A percentile compares a stretch with the other conserved stretches of the same genome.
phyloP scores from a whole-genome alignment of 2,888 invertebrate genomes.

The Phlogophora meticulosa region DNA sequence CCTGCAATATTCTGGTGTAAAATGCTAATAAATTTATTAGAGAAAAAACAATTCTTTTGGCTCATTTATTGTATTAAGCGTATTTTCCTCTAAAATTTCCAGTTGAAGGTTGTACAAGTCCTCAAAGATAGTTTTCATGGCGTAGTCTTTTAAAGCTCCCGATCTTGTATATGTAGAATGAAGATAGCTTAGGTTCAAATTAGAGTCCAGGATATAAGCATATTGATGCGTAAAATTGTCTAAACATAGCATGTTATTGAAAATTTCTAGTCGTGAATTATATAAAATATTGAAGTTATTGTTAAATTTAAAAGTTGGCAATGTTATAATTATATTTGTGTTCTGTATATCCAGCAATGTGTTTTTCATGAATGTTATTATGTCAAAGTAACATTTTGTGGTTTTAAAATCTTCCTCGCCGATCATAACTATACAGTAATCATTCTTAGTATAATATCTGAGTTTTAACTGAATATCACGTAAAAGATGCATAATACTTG shows the following conservation, averaged over 20 bases:
- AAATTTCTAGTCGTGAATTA: not conserved
- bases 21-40: conserved; percentile 2
- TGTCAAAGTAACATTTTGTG: not conserved
- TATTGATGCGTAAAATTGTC: not conserved
- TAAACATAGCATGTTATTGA: not conserved
- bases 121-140: conserved; percentile 10
- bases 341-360: not conserved
- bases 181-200: not conserved
- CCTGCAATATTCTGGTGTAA: too few relatives aligned
- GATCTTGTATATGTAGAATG: conserved; percentile 4
- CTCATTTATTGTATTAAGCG: not conserved
- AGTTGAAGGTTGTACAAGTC: conserved; percentile 4
- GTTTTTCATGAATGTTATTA: not conserved
- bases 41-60: conserved; percentile 10
- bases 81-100: conserved; percentile 12
- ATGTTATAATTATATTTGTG: too few relatives aligned
- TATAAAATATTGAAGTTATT: too few relatives aligned
- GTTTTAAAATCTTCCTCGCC: too few relatives aligned
- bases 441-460: not conserved
- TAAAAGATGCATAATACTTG: conserved; percentile 4
- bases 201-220: conserved; percentile 1
- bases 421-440: not conserved
- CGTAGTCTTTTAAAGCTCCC: conserved; percentile 6
- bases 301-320: too few relatives aligned
- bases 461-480: not conserved